A percentile compares a stretch with the other conserved stretches of the same genome.
Evolutionary conservation across 1,140 invertebrate genomes (phyloP).

Genomic region (Saxidomus purpurata): DNA sequence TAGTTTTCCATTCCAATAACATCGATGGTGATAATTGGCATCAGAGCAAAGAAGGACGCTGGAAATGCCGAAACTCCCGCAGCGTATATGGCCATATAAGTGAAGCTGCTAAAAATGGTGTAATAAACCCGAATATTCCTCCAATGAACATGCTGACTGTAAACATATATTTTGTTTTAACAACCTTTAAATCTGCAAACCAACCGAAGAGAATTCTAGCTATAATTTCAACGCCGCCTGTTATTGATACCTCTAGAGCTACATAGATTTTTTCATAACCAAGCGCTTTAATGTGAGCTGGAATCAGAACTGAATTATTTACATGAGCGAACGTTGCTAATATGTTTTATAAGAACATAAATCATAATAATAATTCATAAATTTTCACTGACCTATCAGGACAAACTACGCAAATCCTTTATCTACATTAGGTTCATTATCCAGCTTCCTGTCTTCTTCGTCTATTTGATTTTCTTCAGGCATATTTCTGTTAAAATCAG

Average conservation of each 20-base stretch:
- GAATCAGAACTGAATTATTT: constrained; percentile 39
- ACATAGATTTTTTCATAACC: constrained; percentile 45
- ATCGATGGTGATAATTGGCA: constrained; percentile 34
- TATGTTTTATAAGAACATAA: constrained; percentile 8
- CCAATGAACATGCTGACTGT: constrained; percentile 28
- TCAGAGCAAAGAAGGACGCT: constrained; percentile 24
- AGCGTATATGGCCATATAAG: constrained; percentile 15
- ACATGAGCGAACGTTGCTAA: constrained; percentile 29
- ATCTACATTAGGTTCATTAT: no score
- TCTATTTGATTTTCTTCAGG: no score
- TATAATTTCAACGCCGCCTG: constrained; percentile 10
- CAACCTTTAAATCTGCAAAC: constrained; percentile 34
- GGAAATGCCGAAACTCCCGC: constrained; percentile 3
- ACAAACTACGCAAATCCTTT: no score
- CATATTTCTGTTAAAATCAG: no score
- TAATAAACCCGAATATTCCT: neutral
- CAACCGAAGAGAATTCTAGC: constrained; percentile 44
- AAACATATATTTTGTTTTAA: constrained; percentile 18
- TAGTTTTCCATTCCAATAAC: constrained; percentile 44
- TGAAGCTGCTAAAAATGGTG: constrained; percentile 24
- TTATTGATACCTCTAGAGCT: constrained; percentile 4
- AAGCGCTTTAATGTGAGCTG: constrained; percentile 23
- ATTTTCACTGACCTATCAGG: no score
- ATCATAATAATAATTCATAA: no score
- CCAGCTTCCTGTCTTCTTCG: no score